phyloP scores from a whole-genome alignment of 2,797 vertebrate species.

The Eremophila alpestris region DNA sequence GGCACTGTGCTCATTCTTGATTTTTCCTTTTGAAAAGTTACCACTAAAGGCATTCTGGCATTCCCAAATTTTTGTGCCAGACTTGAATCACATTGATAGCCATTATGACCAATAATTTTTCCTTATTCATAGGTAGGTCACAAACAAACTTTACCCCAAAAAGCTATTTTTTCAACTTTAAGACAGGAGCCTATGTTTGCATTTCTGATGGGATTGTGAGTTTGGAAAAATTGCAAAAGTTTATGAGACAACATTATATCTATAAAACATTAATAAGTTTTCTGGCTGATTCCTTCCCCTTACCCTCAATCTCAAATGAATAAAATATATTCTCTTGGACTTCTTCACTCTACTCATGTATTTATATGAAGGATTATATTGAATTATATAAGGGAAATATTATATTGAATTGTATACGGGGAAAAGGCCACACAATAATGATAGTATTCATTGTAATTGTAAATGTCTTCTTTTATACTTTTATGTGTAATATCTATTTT shows the following conservation, averaged over 20 bases:
- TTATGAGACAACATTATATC: not conserved
- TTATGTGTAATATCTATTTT: not conserved
- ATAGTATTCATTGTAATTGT: not conserved
- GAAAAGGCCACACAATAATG: not conserved
- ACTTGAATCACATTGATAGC: not conserved
- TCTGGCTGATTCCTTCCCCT: not conserved
- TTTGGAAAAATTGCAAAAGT: not conserved
- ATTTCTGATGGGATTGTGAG: not conserved
- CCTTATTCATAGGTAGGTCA: not conserved
- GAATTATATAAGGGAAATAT: not conserved
- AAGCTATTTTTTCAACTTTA: not conserved
- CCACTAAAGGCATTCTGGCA: not conserved
- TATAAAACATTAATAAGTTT: not conserved
- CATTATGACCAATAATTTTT: not conserved
- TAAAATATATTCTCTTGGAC: not conserved
- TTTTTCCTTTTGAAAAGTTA: not conserved
- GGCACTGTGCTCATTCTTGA: not conserved
- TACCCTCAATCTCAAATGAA: not conserved
- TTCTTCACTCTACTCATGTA: rapidly evolving
- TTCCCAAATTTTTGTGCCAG: not conserved
- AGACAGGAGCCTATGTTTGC: not conserved
- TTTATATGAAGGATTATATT: not conserved
- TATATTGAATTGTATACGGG: not conserved
- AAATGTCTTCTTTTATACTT: not conserved
- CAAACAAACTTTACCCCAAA: not conserved